Conservation (phyloP, 2,888 invertebrate species). For the Drosophila kokeensis region DNA sequence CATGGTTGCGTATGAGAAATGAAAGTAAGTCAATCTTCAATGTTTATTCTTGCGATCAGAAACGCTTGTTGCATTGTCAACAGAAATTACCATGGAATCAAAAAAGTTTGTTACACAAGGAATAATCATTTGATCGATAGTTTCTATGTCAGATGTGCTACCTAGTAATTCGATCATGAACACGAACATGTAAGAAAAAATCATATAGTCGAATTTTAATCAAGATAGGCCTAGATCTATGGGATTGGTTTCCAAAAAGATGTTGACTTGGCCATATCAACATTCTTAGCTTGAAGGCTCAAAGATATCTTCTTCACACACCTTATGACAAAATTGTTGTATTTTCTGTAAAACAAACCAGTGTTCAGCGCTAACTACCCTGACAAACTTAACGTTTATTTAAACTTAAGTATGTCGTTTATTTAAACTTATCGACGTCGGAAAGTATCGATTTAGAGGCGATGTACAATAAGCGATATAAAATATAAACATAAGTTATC, state of each 20-base stretch:
- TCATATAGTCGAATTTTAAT: neutral
- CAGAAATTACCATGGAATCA: neutral
- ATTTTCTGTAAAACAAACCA: neutral
- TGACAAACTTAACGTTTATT: constrained; percentile 3
- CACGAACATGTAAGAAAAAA: neutral
- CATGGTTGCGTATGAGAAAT: constrained; percentile 24
- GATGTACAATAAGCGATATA: neutral
- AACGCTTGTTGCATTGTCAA: constrained; percentile 27
- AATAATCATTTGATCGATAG: neutral
- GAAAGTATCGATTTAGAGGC: neutral
- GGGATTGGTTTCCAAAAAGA: neutral
- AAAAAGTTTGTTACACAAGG: neutral
- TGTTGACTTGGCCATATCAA: neutral
- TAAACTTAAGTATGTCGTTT: neutral
- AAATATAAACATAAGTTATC: neutral
- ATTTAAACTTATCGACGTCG: neutral
- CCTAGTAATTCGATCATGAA: neutral
- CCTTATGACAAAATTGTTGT: neutral
- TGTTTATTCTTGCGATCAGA: constrained; percentile 29
- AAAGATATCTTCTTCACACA: neutral
- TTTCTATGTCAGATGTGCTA: neutral
- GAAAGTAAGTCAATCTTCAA: constrained; percentile 30
- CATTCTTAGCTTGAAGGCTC: neutral
- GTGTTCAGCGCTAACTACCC: neutral
- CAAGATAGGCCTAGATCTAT: neutral